phyloP scores from a whole-genome alignment of 2,113 vertebrate species.

The Podilymbus podiceps region DNA sequence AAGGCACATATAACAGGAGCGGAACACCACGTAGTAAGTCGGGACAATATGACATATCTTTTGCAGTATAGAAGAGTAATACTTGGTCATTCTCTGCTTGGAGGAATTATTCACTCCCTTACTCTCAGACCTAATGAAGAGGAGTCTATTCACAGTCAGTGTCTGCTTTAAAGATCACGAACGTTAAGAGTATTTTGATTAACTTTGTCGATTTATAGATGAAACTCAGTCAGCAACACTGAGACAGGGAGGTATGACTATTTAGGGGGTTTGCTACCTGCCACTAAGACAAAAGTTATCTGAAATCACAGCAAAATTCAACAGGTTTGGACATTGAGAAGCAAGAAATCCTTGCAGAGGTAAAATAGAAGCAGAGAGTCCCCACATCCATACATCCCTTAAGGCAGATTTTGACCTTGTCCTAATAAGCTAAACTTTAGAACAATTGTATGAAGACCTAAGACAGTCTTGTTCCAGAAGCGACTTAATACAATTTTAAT shows the following conservation, averaged over 20 bases:
- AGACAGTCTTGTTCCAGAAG: neutral
- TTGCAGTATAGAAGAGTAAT: neutral
- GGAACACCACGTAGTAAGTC: neutral
- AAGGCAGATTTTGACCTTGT: neutral
- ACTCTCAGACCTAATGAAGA: neutral
- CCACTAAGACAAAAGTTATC: neutral
- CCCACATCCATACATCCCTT: neutral
- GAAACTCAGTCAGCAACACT: neutral
- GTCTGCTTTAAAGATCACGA: neutral
- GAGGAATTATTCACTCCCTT: neutral
- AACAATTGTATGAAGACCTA: neutral
- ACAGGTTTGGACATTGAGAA: neutral
- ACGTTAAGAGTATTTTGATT: neutral
- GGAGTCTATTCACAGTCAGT: neutral
- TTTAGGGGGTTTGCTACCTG: neutral
- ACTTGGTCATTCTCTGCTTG: neutral
- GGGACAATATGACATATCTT: neutral
- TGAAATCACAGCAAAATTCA: neutral
- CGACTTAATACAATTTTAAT: neutral
- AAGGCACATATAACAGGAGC: neutral
- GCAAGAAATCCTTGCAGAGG: neutral
- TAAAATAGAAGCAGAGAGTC: neutral
- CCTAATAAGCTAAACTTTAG: neutral
- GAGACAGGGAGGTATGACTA: neutral
- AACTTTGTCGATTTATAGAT: neutral